Evolutionary conservation across 30 jellyfish, hydroid and myxozoan genomes (phyloP), one percentile per base, ranked within the genome.

Genomic region (Hydractinia echinata): DNA sequence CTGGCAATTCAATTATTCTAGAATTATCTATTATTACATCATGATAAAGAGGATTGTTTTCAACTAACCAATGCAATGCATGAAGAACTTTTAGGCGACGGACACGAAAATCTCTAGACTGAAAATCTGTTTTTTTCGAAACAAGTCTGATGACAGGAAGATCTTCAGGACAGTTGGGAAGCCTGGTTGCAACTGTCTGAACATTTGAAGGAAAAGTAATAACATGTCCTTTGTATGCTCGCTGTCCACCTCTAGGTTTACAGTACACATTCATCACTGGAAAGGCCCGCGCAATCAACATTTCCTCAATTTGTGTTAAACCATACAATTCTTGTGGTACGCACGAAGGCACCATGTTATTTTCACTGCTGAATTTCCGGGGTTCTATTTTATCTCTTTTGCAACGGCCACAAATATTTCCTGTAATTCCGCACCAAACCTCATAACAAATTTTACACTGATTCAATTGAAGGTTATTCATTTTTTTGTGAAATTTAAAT

Each of bases 151-250:
- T n/a, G n/a, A n/a, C n/a, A n/a, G n/a, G n/a, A n/a, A n/a, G n/a
- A n/a, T n/a, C n/a, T n/a, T n/a, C n/a, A n/a, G n/a, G n/a, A n/a
- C n/a, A n/a, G n/a, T n/a, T n/a, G n/a, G n/a, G n/a, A n/a, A n/a
- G n/a, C 72, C 53, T 61, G 69, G 74, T 77, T 54, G 82, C 92
- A 52, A 84, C 67, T 53, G 66, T 76, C 55, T 76, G 86, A n/a
- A 76, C 86, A 84, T 84, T 67, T 62, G 82, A 78, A 30, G 92
- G 87, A 18, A 84, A 76, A 51, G 80, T 84, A 19, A 84, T 18
- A 44, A 76, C 86, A 84, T 84, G 92, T 55, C 92, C 87, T 73
- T 76, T 73, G 60, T 84, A 84, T 11, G 82, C 92, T 50, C 73
- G 30, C 61, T 84, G 92, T 30, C 92, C 92, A 73, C 87, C 87